A percentile compares a stretch with the other conserved stretches of the same genome.
Conservation (phyloP, 37 sponge, comb jelly and placozoan genomes). For the Geodia barretti region DNA sequence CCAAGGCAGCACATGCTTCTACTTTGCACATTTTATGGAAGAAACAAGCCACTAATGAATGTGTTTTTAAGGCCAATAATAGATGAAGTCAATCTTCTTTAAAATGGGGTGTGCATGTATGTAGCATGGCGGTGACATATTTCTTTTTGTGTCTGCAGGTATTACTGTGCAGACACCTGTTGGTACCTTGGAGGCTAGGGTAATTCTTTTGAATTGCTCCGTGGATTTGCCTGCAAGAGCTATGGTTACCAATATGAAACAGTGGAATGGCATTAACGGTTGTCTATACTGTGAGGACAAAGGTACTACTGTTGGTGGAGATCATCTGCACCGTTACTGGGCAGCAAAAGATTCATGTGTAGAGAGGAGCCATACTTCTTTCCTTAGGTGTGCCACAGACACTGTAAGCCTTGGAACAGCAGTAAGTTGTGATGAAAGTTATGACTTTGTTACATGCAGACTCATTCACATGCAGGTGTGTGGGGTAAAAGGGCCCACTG, state of each 20-base stretch:
- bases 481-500: slow-evolving; percentile 9
- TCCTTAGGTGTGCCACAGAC: background rate
- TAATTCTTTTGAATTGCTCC: background rate
- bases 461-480: background rate
- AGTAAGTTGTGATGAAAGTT: background rate
- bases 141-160: too few relatives aligned
- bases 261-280: slow-evolving; percentile 4
- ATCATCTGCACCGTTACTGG: background rate
- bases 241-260: background rate
- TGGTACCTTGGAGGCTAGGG: background rate
- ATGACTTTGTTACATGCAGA: background rate
- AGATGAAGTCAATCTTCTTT: too few relatives aligned
- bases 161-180: background rate
- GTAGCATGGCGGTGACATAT: too few relatives aligned
- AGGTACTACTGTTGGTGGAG: background rate
- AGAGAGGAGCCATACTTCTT: background rate
- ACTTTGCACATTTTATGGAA: background rate
- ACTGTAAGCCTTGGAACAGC: background rate
- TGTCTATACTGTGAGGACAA: background rate
- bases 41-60: slow-evolving; percentile 8
- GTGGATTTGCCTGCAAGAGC: slow-evolving; percentile 12
- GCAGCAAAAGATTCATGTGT: background rate
- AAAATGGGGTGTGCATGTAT: too few relatives aligned
- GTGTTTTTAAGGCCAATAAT: slow-evolving; percentile 2
- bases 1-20: slow-evolving; percentile 4